phyloP scores from a whole-genome alignment of 2,113 vertebrate species.

The Rhynchomys soricoides region DNA sequence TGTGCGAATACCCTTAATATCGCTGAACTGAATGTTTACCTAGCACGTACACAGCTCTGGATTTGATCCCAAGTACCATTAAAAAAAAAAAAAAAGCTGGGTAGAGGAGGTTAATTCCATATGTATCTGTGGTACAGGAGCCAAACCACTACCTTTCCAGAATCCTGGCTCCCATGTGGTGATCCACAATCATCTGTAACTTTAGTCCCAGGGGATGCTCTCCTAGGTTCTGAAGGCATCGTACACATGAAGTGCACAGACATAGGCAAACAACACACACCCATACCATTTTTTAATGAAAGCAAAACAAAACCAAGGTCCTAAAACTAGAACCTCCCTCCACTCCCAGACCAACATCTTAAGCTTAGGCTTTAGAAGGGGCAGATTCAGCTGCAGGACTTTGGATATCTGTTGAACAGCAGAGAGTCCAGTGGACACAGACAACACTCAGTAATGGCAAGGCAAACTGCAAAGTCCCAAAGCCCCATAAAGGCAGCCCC shows the following conservation, averaged over 20 bases:
- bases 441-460: fast-evolving
- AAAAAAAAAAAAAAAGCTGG: neutral
- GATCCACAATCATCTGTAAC: neutral
- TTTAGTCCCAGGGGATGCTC: neutral
- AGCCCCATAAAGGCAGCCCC: neutral
- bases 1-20: fast-evolving
- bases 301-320: neutral
- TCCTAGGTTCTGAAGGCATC: neutral
- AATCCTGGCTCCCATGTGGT: neutral
- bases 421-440: neutral
- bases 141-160: neutral
- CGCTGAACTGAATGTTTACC: too few species aligned
- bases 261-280: too few species aligned
- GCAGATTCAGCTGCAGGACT: neutral
- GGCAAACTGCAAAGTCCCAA: neutral
- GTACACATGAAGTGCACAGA: neutral
- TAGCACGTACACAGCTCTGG: neutral
- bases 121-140: neutral
- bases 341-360: neutral
- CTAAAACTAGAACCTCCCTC: neutral
- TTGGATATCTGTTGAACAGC: neutral
- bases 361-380: neutral
- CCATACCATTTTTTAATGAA: neutral
- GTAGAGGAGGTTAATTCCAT: neutral
- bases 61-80: neutral